These are phyloP conservation scores for Drosophila tristis DNA, from an alignment of 1,140 invertebrate genomes.

Conservation along the genomic window DNA sequence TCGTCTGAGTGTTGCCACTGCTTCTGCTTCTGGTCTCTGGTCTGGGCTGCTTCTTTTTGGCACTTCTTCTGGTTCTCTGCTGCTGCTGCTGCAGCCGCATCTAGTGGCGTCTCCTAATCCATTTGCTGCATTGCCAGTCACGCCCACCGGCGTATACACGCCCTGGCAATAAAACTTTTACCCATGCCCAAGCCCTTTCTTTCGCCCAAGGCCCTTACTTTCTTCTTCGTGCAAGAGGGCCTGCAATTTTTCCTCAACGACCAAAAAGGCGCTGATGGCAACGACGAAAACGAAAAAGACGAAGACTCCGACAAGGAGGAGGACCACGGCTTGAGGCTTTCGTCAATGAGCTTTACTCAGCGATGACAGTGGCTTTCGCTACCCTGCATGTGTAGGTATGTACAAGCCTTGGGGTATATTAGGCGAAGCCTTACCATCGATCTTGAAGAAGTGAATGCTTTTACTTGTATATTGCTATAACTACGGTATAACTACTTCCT, in stretches of 20 bases:
- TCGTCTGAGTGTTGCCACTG: constrained; percentile 32
- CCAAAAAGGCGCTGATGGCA: constrained; percentile 13
- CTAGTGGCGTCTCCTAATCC: constrained; percentile 58
- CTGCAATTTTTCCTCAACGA: constrained; percentile 31
- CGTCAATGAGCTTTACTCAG: constrained; percentile 44
- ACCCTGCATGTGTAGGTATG: neutral
- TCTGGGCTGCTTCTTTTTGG: constrained; percentile 17
- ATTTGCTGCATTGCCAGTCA: constrained; percentile 59
- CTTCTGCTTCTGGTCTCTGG: no score
- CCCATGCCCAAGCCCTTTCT: constrained; percentile 23
- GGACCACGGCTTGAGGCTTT: no score
- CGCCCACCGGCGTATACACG: constrained; percentile 51
- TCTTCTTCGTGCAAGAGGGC: constrained; percentile 2
- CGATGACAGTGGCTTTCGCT: constrained; percentile 23
- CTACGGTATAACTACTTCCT: no score
- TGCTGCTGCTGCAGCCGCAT: constrained; percentile 27
- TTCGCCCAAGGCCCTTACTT: constrained; percentile 14
- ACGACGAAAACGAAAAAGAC: constrained; percentile 26
- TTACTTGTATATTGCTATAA: no score
- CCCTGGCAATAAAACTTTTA: constrained; percentile 68
- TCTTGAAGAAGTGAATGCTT: no score
- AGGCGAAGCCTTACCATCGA: no score
- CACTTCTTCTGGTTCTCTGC: constrained; percentile 39
- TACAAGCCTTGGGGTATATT: neutral
- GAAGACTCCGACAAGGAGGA: constrained; percentile 38